Evolutionary conservation across 1,140 invertebrate genomes (phyloP).

Genomic region (Ptiloglossa arizonensis): DNA sequence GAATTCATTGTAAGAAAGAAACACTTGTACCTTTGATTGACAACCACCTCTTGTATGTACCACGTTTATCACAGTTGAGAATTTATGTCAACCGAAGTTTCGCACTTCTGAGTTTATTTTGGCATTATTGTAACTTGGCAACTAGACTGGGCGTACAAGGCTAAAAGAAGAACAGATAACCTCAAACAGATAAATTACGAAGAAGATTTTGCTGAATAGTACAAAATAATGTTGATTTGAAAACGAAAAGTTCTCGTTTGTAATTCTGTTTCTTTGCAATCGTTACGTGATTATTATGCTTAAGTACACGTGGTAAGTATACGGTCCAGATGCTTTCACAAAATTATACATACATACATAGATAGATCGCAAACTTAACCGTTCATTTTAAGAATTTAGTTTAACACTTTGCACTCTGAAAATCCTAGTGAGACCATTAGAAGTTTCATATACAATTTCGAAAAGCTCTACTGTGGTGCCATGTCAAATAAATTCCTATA

Average conservation of each 20-base stretch:
- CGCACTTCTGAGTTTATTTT: constrained; percentile 52
- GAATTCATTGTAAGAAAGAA: background rate
- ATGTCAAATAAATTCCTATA: no score
- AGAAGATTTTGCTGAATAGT: background rate
- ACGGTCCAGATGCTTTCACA: background rate
- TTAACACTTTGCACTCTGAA: background rate
- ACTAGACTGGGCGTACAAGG: constrained; percentile 40
- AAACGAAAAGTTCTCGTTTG: background rate
- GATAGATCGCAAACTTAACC: background rate
- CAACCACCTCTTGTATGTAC: background rate
- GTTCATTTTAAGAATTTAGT: background rate
- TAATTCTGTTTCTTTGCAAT: background rate
- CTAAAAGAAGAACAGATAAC: constrained; percentile 38
- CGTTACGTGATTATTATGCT: background rate
- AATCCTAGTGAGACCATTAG: no score
- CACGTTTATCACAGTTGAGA: constrained; percentile 26
- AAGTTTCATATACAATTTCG: no score
- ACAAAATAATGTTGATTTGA: background rate
- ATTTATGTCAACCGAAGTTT: constrained; percentile 53
- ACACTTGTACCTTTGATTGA: background rate
- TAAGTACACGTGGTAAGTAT: constrained; percentile 13
- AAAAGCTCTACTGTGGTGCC: no score
- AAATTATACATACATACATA: no score
- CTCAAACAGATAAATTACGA: constrained; percentile 41
- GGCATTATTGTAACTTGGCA: constrained; percentile 53